A percentile compares a stretch with the other conserved stretches of the same genome.
These are phyloP conservation scores for Xylocopa sonorina DNA, from an alignment of 1,140 invertebrate genomes.

Conservation along the genomic window DNA sequence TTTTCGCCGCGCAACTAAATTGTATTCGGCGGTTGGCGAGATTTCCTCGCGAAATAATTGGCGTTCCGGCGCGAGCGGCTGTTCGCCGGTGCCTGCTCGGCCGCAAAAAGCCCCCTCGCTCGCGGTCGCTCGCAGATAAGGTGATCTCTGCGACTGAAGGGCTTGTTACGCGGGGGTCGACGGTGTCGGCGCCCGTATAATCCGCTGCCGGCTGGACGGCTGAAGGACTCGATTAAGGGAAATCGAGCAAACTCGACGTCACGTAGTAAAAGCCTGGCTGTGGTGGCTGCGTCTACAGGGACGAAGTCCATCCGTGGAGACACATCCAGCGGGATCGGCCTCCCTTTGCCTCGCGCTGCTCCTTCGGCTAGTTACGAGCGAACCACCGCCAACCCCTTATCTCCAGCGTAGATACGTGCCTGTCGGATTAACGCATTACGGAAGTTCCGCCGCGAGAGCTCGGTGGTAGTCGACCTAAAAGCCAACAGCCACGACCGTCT, in stretches of 20 bases:
- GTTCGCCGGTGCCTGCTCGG: background rate
- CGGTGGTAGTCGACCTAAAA: conserved; percentile 73
- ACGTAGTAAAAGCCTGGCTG: conserved; percentile 52
- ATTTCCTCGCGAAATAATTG: conserved; percentile 37
- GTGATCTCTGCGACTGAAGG: conserved; percentile 14
- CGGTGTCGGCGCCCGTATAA: conserved; percentile 35
- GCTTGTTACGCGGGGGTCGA: conserved; percentile 14
- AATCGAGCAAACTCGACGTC: conserved; percentile 58
- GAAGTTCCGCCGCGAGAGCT: conserved; percentile 77
- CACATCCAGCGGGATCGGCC: conserved; percentile 7
- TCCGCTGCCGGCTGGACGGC: conserved; percentile 24
- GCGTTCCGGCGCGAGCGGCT: conserved; percentile 26
- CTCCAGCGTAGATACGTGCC: conserved; percentile 70
- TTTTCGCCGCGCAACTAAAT: conserved; percentile 43
- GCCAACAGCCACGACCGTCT: conserved; percentile 55
- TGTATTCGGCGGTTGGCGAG: background rate
- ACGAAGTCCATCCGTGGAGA: conserved; percentile 19
- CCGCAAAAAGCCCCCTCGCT: conserved; percentile 6
- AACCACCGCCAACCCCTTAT: conserved; percentile 64
- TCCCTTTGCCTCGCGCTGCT: background rate
- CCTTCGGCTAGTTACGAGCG: conserved; percentile 36
- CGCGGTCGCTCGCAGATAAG: conserved; percentile 42
- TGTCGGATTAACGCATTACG: conserved; percentile 80
- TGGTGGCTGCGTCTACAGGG: conserved; percentile 27
- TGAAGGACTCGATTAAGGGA: conserved; percentile 48